These are phyloP conservation scores for Phymorhynchus buccinoides DNA, from an alignment of 1,140 invertebrate genomes.

Conservation along the genomic window DNA sequence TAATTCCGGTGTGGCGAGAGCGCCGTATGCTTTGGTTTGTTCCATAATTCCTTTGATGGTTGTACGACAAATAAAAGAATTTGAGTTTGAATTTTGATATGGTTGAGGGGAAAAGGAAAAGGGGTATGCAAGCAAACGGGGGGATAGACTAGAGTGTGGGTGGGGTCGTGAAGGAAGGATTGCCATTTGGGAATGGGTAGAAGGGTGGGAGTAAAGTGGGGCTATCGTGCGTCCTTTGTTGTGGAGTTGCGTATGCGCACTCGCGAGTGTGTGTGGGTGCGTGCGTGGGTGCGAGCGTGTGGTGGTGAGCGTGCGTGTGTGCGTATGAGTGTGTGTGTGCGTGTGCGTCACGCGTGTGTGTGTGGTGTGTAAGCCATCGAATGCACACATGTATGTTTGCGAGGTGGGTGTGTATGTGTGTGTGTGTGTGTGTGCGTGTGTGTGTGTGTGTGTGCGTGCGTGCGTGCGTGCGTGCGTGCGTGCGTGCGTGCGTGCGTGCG, in stretches of 20 bases:
- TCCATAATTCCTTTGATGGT: background rate
- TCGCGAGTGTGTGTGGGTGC: no score
- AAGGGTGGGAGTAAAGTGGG: no score
- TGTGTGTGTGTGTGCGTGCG: conserved; percentile 1
- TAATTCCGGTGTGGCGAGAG: background rate
- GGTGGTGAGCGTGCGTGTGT: no score
- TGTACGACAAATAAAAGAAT: background rate
- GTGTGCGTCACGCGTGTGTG: no score
- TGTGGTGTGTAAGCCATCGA: background rate
- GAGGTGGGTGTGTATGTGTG: no score
- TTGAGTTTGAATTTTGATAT: background rate
- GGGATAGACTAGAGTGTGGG: no score
- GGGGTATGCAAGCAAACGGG: background rate
- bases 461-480: conserved; percentile 1
- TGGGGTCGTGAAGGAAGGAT: no score
- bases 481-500: background rate
- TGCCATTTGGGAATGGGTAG: no score
- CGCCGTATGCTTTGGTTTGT: background rate
- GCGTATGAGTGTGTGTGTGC: no score
- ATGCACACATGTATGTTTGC: no score
- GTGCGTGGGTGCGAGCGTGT: background rate
- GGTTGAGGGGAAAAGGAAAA: background rate
- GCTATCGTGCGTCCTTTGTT: no score
- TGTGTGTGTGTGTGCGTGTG: no score
- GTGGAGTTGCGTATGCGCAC: background rate